Evolutionary conservation across 2,888 invertebrate genomes (phyloP).

Genomic region (Tolmerus cingulatus): DNA sequence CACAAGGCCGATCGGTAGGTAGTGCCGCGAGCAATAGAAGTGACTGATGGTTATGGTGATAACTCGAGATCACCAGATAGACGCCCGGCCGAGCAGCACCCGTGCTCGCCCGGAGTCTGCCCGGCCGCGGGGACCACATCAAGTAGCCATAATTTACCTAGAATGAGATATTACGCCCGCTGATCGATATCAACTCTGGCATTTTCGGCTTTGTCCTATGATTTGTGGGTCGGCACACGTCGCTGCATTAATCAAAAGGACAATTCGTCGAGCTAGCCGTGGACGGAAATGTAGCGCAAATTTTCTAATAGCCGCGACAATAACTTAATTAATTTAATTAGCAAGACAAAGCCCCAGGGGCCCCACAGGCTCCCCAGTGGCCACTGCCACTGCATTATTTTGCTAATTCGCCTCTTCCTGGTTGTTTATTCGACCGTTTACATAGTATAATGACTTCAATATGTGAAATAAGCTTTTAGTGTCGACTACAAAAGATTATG

Average conservation of each 20-base stretch:
- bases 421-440: not conserved
- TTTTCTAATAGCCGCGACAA: not conserved
- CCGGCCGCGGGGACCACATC: not conserved
- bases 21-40: slow-evolving; percentile 7
- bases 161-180: slow-evolving; percentile 1
- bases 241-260: slow-evolving; percentile 8
- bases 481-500: not conserved
- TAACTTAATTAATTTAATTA: slow-evolving; percentile 16
- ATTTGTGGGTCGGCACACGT: not conserved
- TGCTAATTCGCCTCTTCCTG: slow-evolving; percentile 3
- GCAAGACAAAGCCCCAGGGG: not conserved
- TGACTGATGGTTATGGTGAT: slow-evolving; percentile 18
- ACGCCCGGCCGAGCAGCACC: not conserved
- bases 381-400: not conserved
- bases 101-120: not conserved
- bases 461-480: not conserved
- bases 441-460: not conserved
- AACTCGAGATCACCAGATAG: not conserved
- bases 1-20: slow-evolving; percentile 34
- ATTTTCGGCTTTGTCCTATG: slow-evolving; percentile 1
- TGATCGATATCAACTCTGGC: slow-evolving; percentile 22
- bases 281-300: not conserved
- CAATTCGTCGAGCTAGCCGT: not conserved
- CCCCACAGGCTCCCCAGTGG: not conserved
- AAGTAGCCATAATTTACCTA: slow-evolving; percentile 1